phyloP scores from a whole-genome alignment of 35 echinoderm and acorn worm species.

The Chiridota heheva region DNA sequence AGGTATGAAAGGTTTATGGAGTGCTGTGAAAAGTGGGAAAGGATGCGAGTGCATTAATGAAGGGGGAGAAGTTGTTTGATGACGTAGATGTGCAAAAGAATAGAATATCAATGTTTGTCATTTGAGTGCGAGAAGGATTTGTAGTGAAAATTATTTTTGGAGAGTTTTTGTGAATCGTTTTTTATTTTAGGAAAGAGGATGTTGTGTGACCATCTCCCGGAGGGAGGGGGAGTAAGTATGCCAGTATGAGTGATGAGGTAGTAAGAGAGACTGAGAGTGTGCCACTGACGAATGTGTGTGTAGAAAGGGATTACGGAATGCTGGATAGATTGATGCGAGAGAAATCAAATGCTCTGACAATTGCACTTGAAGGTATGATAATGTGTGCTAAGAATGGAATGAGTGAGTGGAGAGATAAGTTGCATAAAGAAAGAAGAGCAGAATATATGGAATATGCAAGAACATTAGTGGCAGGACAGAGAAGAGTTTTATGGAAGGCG shows the following conservation, averaged over 20 bases:
- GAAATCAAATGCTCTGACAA: neutral
- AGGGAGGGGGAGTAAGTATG: neutral
- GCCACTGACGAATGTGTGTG: constrained; percentile 17
- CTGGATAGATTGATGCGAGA: constrained; percentile 23
- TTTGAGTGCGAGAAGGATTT: constrained; percentile 15
- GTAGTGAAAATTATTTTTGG: no score
- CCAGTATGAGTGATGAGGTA: constrained; percentile 1
- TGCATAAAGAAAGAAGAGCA: neutral
- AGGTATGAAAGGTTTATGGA: constrained; percentile 9
- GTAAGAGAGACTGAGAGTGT: constrained; percentile 33
- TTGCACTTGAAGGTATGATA: constrained; percentile 5
- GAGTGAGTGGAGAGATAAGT: neutral
- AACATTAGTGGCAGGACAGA: neutral
- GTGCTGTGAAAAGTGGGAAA: constrained; percentile 33
- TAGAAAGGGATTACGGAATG: constrained; percentile 38
- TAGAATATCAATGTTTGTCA: constrained; percentile 24
- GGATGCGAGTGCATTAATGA: constrained; percentile 22
- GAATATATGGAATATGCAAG: neutral
- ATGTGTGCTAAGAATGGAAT: neutral
- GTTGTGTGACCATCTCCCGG: constrained; percentile 6
- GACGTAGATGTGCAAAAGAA: neutral
- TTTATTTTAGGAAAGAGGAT: no score
- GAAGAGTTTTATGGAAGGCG: neutral
- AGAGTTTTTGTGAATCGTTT: no score
- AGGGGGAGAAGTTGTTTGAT: constrained; percentile 17